phyloP scores from a whole-genome alignment of 2,113 vertebrate species.

The Anarrhichthys ocellatus region DNA sequence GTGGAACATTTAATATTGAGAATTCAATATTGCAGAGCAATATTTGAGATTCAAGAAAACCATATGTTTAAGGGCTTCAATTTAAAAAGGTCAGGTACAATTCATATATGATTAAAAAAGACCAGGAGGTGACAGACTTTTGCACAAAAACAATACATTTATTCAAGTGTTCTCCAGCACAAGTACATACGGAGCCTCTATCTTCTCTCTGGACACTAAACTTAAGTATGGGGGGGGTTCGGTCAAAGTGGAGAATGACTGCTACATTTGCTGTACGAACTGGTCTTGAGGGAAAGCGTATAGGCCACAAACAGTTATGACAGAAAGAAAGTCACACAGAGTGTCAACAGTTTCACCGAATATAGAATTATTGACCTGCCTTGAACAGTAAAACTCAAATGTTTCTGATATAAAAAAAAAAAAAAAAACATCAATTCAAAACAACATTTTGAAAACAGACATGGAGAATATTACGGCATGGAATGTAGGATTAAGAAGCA shows the following conservation, averaged over 20 bases:
- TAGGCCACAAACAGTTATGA: conserved; percentile 92
- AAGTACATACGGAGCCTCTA: conserved; percentile 96
- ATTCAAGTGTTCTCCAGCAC: conserved; percentile 99
- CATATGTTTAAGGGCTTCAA: not conserved
- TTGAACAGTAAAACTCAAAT: conserved; percentile 90
- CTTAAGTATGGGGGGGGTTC: conserved; percentile 84
- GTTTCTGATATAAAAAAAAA: conserved; percentile 75
- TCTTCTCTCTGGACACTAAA: conserved; percentile 93
- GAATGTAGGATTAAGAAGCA: conserved; percentile 89
- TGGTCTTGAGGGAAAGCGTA: conserved; percentile 82
- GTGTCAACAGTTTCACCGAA: conserved; percentile 83
- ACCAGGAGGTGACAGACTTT: conserved; percentile 58
- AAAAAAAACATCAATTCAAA: conserved; percentile 53
- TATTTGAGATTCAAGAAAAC: not conserved
- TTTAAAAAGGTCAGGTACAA: not conserved
- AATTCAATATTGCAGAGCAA: not conserved
- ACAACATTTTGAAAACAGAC: conserved; percentile 65
- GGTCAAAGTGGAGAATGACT: conserved; percentile 88
- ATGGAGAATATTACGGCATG: conserved; percentile 83
- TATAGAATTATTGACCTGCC: conserved; percentile 75
- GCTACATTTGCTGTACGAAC: conserved; percentile 96
- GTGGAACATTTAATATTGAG: not conserved
- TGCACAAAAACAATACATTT: conserved; percentile 98
- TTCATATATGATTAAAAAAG: conserved; percentile 37
- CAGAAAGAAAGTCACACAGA: conserved; percentile 91